These are phyloP conservation scores for Stichodactyla helianthus DNA, from an alignment of 64 coral and sea anemone species.

Conservation along the genomic window DNA sequence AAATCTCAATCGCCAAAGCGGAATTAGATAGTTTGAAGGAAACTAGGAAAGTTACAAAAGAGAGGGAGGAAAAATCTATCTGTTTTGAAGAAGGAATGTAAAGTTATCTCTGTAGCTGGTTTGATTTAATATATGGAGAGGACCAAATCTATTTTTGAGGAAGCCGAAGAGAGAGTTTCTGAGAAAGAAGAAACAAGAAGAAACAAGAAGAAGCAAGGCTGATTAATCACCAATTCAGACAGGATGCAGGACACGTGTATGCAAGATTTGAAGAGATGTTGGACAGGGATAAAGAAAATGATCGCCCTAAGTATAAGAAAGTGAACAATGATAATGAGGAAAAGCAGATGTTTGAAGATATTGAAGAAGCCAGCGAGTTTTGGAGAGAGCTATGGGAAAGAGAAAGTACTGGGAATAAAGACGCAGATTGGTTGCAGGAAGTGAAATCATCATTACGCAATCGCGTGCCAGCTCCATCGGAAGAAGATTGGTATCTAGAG, in stretches of 20 bases:
- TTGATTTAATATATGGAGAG: constrained; percentile 45
- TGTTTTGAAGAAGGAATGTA: constrained; percentile 41
- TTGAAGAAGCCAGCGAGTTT: not conserved
- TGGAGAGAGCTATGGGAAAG: not conserved
- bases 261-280: constrained; percentile 19
- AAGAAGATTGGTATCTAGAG: not conserved
- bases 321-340: not conserved
- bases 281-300: constrained; percentile 32
- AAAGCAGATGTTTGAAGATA: constrained; percentile 5
- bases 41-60: constrained; percentile 40
- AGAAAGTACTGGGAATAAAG: not conserved
- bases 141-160: constrained; percentile 39
- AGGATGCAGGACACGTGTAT: constrained; percentile 35
- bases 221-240: constrained; percentile 39
- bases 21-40: constrained; percentile 46
- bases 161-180: constrained; percentile 22
- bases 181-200: constrained; percentile 30
- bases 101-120: constrained; percentile 23
- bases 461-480: not conserved
- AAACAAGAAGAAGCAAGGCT: constrained; percentile 45
- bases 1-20: constrained; percentile 28
- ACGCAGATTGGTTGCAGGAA: not conserved
- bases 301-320: constrained; percentile 33
- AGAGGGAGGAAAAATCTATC: constrained; percentile 33
- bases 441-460: not conserved